Evolutionary conservation across 2,113 vertebrate species (phyloP), one percentile per base, ranked within the genome.

Genomic region (Arothron firmamentum): DNA sequence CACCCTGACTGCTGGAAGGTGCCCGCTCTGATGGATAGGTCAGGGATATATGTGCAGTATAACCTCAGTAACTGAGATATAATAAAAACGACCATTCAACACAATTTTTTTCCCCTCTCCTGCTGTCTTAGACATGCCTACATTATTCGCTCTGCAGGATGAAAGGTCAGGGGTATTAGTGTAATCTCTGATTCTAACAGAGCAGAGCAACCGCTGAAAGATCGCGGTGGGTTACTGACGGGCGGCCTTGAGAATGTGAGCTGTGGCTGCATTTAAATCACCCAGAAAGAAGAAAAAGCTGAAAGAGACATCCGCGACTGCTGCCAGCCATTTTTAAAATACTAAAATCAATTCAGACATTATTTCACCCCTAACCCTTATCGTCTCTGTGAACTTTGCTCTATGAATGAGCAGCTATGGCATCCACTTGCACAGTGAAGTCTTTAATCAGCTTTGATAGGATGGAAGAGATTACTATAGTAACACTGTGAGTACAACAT

Each of bases 1-100:
- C 0, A 98, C 90, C 0, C 96, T 92, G 62, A 98, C 96, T 0
- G 94, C 94, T 0, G 96, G 95, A 77, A 96, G 92, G 80, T 98
- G 95, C 7, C 96, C 96, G 0, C 94, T 94, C 96, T 91, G 83
- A 20, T n/a, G 50, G 16, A 18, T 0, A 12, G 11, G 0, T 23
- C 17, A 56, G 14, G 15, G 54, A 41, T 10, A 3, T 61, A 38
- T 38, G 34, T 38, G 34, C 34, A 38, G 34, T 12, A 38, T 38
- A 11, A 38, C 1, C 2, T 38, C 10, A 38, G 12, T 6, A 21
- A 38, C 4, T 7, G 23, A 6, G 25, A 25, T 5, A 11, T 21
- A n/a, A 14, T 12, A 23, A 38, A 28, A 19, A 9, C n/a, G 4
- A 45, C 51, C 23, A 5, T 17, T 34, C n/a, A 6, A 47, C 2